A percentile compares a stretch with the other conserved stretches of the same genome.
phyloP scores from a whole-genome alignment of 92 coral and sea anemone species.

The Zoanthus gigantus region DNA sequence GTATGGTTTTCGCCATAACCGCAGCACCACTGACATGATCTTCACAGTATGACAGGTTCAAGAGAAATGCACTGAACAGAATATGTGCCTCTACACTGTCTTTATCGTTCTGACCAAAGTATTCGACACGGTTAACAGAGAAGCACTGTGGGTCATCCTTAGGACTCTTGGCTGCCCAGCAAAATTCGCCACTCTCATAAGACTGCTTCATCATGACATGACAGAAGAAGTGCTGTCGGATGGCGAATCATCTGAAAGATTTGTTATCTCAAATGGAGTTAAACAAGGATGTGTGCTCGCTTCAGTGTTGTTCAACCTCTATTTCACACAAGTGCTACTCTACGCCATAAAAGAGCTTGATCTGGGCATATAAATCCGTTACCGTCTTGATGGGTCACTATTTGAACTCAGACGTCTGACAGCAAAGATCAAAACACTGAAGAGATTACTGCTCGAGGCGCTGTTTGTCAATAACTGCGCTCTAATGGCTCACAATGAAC shows the following conservation, averaged over 20 bases:
- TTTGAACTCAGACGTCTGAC: conserved; percentile 30
- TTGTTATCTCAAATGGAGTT: neutral
- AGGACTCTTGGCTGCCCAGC: conserved; percentile 18
- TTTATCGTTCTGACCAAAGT: conserved; percentile 8
- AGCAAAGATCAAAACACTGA: conserved; percentile 1
- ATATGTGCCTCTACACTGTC: neutral
- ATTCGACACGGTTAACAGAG: neutral
- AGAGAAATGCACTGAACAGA: conserved; percentile 29
- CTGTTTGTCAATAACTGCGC: conserved; percentile 16
- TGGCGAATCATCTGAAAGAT: conserved; percentile 1
- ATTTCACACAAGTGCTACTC: conserved; percentile 5
- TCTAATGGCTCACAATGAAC: conserved; percentile 40
- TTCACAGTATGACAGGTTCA: conserved; percentile 28
- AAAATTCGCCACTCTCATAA: conserved; percentile 1
- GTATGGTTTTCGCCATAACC: conserved; percentile 24
- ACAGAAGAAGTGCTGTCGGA: neutral
- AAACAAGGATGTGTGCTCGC: conserved; percentile 8
- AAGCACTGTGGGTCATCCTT: neutral
- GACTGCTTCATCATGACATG: neutral
- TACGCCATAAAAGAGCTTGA: conserved; percentile 14
- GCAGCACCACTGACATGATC: conserved; percentile 17
- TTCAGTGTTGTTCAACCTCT: conserved; percentile 10
- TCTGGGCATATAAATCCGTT: conserved; percentile 3
- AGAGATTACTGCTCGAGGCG: conserved; percentile 13
- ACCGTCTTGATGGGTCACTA: conserved; percentile 11